Base-by-base conservation (phyloP, 2,113 vertebrate species). In the Gymnobelideus leadbeateri region DNA sequence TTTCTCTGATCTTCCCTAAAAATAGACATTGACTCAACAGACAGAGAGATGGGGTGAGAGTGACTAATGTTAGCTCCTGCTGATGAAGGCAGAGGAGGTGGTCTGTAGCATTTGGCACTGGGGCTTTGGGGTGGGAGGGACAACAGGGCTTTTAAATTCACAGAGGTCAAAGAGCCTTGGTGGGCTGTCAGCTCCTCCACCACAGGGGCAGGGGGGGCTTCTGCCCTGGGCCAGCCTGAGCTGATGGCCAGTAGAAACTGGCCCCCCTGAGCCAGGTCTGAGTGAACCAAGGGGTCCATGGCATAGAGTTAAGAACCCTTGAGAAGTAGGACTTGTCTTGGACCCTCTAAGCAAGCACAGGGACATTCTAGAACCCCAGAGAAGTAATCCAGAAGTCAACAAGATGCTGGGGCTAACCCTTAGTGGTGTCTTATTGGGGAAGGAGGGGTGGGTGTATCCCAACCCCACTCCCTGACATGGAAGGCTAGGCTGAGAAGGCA, bases 1-100 rank as follows among this genome's bases (percentile, higher is more conserved):
- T 98, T 98, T 96, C 95, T 98, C 96, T 21, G 43, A 94, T 97
- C 94, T 94, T 96, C 89, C 61, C 98, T 98, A 98, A 99, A 98
- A 98, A 98, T 97, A 98, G 98, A 97, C 97, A 96, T 98, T 99
- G 98, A 98, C 96, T 99, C 98, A 98, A 98, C 97, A 98, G 90
- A 97, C 97, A 98, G 98, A 98, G 98, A 97, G 97, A 98, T 96
- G 95, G 97, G 68, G 47, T 11, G 25, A 84, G 97, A 98, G 97
- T 98, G 98, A 98, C 98, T 98, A 98, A 98, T 97, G 95, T 96
- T 97, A 98, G 96, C 96, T 97, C 96, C 95, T 94, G 57, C 89
- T 46, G n/a, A 49, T 94, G 95, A 91, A 93, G 68, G 24, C 2
- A 24, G 49, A 95, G 93, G 95, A n/a, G 91, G 91, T 84, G 53